Conservation (phyloP, 1,140 invertebrate genomes). For the Pollicipes pollicipes region DNA sequence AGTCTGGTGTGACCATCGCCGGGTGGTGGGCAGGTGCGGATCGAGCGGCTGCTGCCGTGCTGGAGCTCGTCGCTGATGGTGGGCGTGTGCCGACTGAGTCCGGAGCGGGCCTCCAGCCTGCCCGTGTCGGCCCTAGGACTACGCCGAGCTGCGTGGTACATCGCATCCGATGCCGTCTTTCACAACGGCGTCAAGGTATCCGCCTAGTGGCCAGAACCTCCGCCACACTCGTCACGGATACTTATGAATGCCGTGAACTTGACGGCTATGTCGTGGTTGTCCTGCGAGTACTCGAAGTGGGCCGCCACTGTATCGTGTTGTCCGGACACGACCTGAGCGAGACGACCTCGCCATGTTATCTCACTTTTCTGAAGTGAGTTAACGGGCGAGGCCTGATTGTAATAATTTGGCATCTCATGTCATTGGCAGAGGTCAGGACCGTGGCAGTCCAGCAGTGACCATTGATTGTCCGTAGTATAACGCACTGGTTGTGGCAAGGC, state of each 20-base stretch:
- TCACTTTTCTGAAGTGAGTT: no score
- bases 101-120: constrained; percentile 46
- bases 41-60: constrained; percentile 49
- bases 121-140: constrained; percentile 52
- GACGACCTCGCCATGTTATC: no score
- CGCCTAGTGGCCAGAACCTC: neutral
- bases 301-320: no score
- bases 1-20: neutral
- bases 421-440: no score
- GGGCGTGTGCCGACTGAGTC: constrained; percentile 52
- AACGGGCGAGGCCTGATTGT: no score
- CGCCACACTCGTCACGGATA: no score
- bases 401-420: no score
- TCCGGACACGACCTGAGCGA: no score
- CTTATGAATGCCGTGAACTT: neutral
- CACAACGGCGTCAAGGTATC: constrained; percentile 53
- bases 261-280: no score
- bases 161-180: constrained; percentile 56
- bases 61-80: constrained; percentile 63
- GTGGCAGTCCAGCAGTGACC: no score
- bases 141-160: constrained; percentile 53
- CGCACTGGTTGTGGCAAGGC: no score
- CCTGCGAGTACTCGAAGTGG: neutral
- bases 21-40: constrained; percentile 35
- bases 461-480: no score